phyloP scores from a whole-genome alignment of 2,888 invertebrate genomes.

The Oligia latruncula region DNA sequence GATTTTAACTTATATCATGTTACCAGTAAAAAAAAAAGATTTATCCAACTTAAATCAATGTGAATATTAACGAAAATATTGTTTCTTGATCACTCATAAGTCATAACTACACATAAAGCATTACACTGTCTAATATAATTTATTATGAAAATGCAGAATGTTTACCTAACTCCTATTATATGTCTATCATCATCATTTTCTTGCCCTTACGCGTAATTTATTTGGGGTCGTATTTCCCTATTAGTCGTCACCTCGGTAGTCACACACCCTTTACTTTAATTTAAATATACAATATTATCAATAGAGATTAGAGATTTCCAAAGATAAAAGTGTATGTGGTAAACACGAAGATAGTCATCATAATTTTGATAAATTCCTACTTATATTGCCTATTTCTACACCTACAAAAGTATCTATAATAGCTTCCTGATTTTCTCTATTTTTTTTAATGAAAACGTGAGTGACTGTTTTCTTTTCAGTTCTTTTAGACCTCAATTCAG shows the following conservation, averaged over 20 bases:
- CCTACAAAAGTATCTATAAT: not conserved
- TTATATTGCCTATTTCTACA: not conserved
- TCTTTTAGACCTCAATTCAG: not conserved
- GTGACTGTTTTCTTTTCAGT: not conserved
- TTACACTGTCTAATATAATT: not conserved
- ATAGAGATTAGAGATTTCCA: not conserved
- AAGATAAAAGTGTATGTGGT: not conserved
- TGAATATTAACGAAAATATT: not conserved
- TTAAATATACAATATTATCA: not conserved
- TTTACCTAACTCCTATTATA: not conserved
- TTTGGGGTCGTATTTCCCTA: not conserved
- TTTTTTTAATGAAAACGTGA: constrained; percentile 1
- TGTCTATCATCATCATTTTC: not conserved
- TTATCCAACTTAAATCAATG: not conserved
- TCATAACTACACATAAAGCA: not conserved
- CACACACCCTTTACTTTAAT: not conserved
- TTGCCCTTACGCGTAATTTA: not conserved
- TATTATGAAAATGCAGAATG: not conserved
- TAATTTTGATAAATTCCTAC: not conserved
- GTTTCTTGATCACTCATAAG: not conserved
- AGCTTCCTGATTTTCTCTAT: not conserved
- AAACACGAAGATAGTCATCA: not conserved
- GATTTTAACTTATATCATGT: not conserved
- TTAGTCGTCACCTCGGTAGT: not conserved
- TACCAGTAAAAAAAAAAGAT: not conserved